Evolutionary conservation across 2,113 vertebrate genomes (phyloP), one percentile per base, ranked within the genome.

Genomic region (Willisornis vidua): DNA sequence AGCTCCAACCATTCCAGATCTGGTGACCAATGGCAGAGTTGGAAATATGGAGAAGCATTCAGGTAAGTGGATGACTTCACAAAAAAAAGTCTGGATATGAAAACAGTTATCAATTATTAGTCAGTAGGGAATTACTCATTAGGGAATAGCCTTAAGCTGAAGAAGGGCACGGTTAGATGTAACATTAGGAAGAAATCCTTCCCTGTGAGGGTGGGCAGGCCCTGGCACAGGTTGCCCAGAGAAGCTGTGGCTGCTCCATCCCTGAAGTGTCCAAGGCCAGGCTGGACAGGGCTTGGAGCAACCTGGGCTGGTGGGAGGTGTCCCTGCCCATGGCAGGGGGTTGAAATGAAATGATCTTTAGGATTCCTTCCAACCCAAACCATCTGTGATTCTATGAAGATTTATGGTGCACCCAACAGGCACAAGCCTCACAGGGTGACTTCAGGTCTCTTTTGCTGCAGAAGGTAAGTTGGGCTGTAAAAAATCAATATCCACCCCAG

Each of bases 311-410:
- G 33, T 74, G 45, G 68, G 0, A 89, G 68, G 37, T 28, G 51
- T 66, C 45, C 43, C 59, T 80, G 59, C 51, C 22, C 59, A 58
- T 35, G 29, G 26, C 29, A 25, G 15, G 28, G 6, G 6, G 13
- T 33, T n/a, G 19, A 0, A n/a, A 2, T 5, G 4, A 58, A 28
- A 0, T n/a, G 23, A 0, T 0, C 0, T 54, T n/a, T 48, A 9
- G 18, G 0, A 1, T 49, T 17, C 35, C 29, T 57, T 41, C 20
- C 43, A 25, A 26, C 6, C 10, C 49, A 57, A 63, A 25, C 19
- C 31, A 15, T 12, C 20, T 22, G 2, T 3, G 8, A 71, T 71
- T 61, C 15, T 62, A 0, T 26, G 35, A 16, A 14, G 17, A 57
- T 25, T 72, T 73, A 76, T 19, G 22, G 33, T 25, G 12, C 10